phyloP scores from a whole-genome alignment of 2,797 vertebrate genomes.

The Arctocebus calabarensis region DNA sequence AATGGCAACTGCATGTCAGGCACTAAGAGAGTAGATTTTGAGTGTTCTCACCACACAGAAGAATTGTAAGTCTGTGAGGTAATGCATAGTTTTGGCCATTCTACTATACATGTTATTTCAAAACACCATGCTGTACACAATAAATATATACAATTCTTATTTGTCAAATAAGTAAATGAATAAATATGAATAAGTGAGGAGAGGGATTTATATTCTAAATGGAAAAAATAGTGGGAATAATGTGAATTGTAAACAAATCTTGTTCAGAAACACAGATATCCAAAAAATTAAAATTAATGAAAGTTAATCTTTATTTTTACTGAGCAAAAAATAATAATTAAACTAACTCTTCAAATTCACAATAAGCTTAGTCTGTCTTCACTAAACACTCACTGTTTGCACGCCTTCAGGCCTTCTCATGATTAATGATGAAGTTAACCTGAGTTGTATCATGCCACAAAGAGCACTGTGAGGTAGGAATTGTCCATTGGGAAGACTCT shows the following conservation, averaged over 20 bases:
- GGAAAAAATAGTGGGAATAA: neutral
- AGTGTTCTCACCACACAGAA: neutral
- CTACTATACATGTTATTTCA: neutral
- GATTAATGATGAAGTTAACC: neutral
- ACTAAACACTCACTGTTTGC: neutral
- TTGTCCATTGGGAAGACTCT: neutral
- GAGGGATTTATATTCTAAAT: neutral
- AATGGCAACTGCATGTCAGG: neutral
- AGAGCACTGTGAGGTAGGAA: neutral
- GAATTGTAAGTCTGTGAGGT: neutral
- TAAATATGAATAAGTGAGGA: neutral
- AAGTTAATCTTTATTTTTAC: slow-evolving; percentile 26
- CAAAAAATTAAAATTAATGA: too few relatives aligned
- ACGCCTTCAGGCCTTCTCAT: neutral
- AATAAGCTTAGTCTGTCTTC: neutral
- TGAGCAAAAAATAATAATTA: slow-evolving; percentile 27
- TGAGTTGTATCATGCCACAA: neutral
- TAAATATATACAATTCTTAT: neutral
- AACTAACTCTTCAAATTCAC: slow-evolving; percentile 27
- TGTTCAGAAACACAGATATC: neutral
- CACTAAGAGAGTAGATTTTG: neutral
- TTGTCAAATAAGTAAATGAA: neutral
- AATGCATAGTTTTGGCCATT: neutral
- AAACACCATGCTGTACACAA: neutral
- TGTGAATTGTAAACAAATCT: neutral